These are phyloP conservation scores for Stegophylla sp. DNA, from an alignment of 2,888 invertebrate genomes.

Conservation along the genomic window DNA sequence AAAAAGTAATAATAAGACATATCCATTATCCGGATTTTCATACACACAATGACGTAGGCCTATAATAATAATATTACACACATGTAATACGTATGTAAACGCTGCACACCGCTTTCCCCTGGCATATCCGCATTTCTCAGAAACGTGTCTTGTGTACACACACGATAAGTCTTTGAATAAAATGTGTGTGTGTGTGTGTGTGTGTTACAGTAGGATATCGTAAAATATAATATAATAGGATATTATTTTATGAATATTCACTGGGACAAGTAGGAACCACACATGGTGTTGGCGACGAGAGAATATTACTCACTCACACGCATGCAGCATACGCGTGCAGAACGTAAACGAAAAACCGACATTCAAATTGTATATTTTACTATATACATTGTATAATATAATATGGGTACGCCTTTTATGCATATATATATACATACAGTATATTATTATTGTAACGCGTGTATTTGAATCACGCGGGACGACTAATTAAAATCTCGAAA, in stretches of 20 bases:
- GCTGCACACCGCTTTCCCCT: background rate
- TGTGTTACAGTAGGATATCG: background rate
- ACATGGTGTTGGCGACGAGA: background rate
- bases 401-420: too few species aligned
- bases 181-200: background rate
- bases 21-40: background rate
- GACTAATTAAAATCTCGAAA: slow-evolving; percentile 7
- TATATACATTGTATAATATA: too few species aligned
- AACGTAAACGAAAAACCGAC: too few species aligned
- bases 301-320: too few species aligned
- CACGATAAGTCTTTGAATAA: background rate
- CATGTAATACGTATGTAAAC: background rate
- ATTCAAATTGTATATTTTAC: too few species aligned
- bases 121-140: background rate
- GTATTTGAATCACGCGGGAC: background rate
- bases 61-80: background rate
- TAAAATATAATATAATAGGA: background rate
- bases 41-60: background rate
- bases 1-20: too few species aligned
- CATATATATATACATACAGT: too few species aligned
- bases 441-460: too few species aligned
- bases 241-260: background rate
- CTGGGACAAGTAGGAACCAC: background rate
- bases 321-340: too few species aligned
- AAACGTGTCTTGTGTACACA: background rate